Conservation (phyloP, 2,888 invertebrate genomes). For the Folsomia candida region DNA sequence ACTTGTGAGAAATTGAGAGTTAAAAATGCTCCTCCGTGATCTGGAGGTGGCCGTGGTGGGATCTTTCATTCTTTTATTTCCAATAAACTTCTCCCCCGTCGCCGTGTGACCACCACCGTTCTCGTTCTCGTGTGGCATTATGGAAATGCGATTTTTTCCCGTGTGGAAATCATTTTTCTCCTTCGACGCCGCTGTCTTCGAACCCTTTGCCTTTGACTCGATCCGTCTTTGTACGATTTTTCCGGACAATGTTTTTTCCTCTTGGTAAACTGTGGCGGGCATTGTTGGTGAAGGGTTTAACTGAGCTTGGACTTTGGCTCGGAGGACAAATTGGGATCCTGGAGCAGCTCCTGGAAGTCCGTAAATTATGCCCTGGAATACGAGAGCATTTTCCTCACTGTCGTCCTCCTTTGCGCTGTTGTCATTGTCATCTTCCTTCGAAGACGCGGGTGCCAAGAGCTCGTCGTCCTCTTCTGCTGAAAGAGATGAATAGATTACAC, state of each 20-base stretch:
- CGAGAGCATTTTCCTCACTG: conserved; percentile 27
- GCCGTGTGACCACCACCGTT: background rate
- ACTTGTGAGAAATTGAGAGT: no score
- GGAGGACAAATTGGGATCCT: conserved; percentile 38
- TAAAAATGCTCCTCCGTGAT: no score
- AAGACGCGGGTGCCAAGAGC: background rate
- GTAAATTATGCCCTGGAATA: conserved; percentile 43
- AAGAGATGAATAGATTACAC: no score
- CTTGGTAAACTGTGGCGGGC: background rate
- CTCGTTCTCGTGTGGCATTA: conserved; percentile 20
- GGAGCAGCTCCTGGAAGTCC: conserved; percentile 40
- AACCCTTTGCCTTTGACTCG: background rate
- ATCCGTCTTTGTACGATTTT: conserved; percentile 26
- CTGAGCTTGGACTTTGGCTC: conserved; percentile 30
- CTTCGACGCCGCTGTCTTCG: conserved; percentile 18
- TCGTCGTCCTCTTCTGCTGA: no score
- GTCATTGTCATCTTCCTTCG: background rate
- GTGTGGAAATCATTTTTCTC: conserved; percentile 18
- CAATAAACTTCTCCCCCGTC: no score
- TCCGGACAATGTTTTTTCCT: conserved; percentile 26
- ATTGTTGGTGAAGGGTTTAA: background rate
- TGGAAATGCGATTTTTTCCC: conserved; percentile 33
- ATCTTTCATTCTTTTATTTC: background rate
- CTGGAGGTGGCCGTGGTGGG: background rate
- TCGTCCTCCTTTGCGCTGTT: conserved; percentile 1